Conservation (phyloP, 2,888 invertebrate species). For the Trissonchulus sp. region DNA sequence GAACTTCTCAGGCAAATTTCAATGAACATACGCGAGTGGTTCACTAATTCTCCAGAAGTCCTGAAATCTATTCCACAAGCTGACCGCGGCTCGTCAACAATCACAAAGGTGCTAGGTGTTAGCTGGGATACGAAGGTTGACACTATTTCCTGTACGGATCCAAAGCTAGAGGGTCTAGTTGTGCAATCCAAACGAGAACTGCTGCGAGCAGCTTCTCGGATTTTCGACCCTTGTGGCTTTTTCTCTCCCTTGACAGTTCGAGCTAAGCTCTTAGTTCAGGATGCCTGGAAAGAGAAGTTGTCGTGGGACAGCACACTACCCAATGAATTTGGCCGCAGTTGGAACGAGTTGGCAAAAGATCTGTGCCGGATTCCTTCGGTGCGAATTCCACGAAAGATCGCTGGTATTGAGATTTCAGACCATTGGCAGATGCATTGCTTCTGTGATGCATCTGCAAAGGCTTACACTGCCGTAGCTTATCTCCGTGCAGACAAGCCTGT, state of each 20-base stretch:
- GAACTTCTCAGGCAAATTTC: background rate
- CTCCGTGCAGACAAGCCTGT: background rate
- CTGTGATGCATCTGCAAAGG: conserved; percentile 20
- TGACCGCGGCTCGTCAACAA: conserved; percentile 1
- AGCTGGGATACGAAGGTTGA: conserved; percentile 11
- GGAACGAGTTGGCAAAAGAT: background rate
- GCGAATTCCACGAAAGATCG: background rate
- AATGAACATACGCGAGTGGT: conserved; percentile 6
- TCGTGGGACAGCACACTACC: background rate
- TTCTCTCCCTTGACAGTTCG: conserved; percentile 10
- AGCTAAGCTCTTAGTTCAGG: background rate
- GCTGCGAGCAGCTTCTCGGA: background rate
- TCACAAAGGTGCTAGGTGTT: conserved; percentile 8
- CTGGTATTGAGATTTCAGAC: background rate
- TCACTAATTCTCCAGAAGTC: background rate
- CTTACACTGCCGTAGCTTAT: conserved; percentile 14
- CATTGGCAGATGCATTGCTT: conserved; percentile 20
- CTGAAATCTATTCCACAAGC: conserved; percentile 6
- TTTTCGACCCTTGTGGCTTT: conserved; percentile 15
- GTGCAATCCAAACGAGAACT: background rate
- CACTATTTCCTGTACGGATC: conserved; percentile 12
- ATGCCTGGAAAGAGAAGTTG: conserved; percentile 1
- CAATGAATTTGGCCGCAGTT: background rate
- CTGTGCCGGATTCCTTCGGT: background rate
- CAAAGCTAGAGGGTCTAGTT: background rate